A percentile compares a stretch with the other conserved stretches of the same genome.
Evolutionary conservation across 2,113 vertebrate genomes (phyloP).

Genomic region (Apistogramma diplotaenia): DNA sequence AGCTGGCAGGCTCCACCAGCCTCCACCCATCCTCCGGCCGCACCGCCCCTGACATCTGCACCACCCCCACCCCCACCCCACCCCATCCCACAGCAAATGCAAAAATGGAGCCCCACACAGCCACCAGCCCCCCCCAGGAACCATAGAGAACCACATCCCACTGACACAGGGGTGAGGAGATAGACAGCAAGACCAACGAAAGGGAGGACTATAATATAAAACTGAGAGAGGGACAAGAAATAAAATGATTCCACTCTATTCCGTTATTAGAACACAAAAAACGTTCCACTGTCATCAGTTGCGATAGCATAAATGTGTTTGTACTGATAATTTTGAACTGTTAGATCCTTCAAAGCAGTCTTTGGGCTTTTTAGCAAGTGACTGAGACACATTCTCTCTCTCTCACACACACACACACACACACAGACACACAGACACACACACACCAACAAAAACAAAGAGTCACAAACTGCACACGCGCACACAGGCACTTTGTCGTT

Average conservation of each 20-base stretch:
- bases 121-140: too few species aligned
- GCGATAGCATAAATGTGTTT: constrained; percentile 45
- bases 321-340: constrained; percentile 13
- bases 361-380: constrained; percentile 42
- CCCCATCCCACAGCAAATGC: too few species aligned
- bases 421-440: background rate
- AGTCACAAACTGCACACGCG: background rate
- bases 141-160: too few species aligned
- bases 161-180: too few species aligned
- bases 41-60: too few species aligned
- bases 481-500: background rate
- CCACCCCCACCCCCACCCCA: too few species aligned
- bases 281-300: constrained; percentile 45
- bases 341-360: constrained; percentile 56
- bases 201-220: background rate
- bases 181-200: too few species aligned
- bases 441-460: too few species aligned
- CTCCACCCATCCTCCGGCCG: too few species aligned
- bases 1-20: too few species aligned
- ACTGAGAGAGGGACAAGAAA: background rate
- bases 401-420: background rate
- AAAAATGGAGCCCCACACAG: too few species aligned
- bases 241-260: background rate
- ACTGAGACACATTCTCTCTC: background rate
- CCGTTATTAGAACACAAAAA: background rate